Percentiles rank a stretch among this genome's conserved stretches.
Conservation (phyloP, 1,140 invertebrate genomes). For the Euura lappo region DNA sequence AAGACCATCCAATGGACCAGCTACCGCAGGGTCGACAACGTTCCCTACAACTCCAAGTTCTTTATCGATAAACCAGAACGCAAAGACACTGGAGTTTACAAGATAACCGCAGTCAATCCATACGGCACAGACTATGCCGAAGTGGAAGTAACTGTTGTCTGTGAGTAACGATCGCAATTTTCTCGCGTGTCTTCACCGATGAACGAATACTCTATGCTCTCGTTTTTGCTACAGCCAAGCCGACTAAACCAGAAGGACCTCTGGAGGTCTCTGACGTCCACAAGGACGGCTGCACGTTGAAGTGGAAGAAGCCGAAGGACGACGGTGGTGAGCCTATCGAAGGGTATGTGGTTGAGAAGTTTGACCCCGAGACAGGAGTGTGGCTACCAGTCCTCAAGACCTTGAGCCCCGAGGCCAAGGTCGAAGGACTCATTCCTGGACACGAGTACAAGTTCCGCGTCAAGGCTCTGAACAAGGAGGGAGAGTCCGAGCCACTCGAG, state of each 20-base stretch:
- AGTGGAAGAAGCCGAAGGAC: constrained; percentile 98
- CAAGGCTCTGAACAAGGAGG: constrained; percentile 96
- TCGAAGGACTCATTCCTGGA: constrained; percentile 87
- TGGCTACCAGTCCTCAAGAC: constrained; percentile 89
- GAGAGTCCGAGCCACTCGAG: constrained; percentile 95
- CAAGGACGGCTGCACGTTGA: constrained; percentile 93
- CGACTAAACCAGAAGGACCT: constrained; percentile 92
- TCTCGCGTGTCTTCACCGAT: background rate
- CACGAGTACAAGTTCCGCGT: constrained; percentile 99
- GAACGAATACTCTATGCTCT: background rate
- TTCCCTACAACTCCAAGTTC: constrained; percentile 87
- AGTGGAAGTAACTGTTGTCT: constrained; percentile 88
- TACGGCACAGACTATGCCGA: constrained; percentile 90
- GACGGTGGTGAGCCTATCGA: constrained; percentile 96
- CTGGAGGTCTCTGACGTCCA: constrained; percentile 93
- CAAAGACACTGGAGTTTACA: constrained; percentile 86
- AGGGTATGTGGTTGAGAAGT: constrained; percentile 95
- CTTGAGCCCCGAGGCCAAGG: constrained; percentile 83
- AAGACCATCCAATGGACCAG: constrained; percentile 65
- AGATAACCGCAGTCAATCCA: constrained; percentile 84
- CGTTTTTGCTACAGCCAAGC: constrained; percentile 74
- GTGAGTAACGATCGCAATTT: constrained; percentile 63
- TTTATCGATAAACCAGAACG: constrained; percentile 81
- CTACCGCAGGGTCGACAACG: constrained; percentile 75
- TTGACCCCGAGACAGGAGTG: constrained; percentile 87